Conservation (phyloP, 2,888 invertebrate genomes). For the Laothoe populi region DNA sequence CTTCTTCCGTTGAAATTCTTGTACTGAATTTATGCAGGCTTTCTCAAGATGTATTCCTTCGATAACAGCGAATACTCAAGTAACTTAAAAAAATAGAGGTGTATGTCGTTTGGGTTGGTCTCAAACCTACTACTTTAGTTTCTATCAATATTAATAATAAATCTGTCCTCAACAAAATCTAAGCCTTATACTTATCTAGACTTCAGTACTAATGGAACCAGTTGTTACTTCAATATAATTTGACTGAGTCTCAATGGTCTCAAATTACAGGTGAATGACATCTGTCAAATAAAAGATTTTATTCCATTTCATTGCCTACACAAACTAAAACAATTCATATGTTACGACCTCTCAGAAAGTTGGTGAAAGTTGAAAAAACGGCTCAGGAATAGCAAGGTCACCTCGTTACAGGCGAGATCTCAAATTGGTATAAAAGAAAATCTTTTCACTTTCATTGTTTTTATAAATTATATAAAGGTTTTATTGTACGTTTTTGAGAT, state of each 20-base stretch:
- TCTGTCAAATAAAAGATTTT: background rate
- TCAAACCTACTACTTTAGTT: too few relatives aligned
- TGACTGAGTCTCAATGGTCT: background rate
- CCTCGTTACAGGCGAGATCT: background rate
- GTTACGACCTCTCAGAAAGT: constrained; percentile 12
- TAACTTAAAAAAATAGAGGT: too few relatives aligned
- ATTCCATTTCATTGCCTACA: background rate
- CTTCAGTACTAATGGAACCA: background rate
- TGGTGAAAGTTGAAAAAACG: background rate
- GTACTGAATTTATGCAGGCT: too few relatives aligned
- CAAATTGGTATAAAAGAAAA: constrained; percentile 1
- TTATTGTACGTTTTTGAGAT: background rate
- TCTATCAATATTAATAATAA: too few relatives aligned
- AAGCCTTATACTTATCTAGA: too few relatives aligned
- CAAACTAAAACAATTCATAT: constrained; percentile 10
- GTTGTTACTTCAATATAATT: background rate
- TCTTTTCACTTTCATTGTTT: constrained; percentile 5
- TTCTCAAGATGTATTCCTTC: too few relatives aligned
- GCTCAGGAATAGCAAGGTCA: constrained; percentile 1
- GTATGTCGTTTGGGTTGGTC: too few relatives aligned
- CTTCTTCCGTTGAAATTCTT: too few relatives aligned
- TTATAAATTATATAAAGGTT: background rate
- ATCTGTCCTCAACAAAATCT: too few relatives aligned
- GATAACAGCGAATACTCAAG: too few relatives aligned
- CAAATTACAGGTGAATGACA: background rate